phyloP scores from a whole-genome alignment of 1,140 invertebrate species.

The Leptoteleia sp. region DNA sequence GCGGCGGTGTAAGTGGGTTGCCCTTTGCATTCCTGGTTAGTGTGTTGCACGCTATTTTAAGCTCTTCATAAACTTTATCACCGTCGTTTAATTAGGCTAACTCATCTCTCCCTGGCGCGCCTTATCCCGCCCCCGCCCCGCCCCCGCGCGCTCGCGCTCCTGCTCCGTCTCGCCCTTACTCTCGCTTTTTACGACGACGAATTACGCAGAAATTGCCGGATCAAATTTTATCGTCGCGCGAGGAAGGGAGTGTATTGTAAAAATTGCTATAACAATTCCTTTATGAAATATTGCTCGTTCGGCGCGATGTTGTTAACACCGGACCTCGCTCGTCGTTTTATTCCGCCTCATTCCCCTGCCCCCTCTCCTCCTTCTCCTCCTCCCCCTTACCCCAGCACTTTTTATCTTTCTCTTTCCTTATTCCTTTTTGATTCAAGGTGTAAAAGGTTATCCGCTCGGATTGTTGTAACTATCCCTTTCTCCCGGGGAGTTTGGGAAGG shows the following conservation, averaged over 20 bases:
- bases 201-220: conserved; percentile 61
- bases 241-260: conserved; percentile 39
- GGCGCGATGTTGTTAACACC: conserved; percentile 32
- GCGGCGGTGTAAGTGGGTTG: conserved; percentile 76
- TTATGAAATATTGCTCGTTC: conserved; percentile 49
- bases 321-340: background rate
- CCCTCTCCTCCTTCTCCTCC: background rate
- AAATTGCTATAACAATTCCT: conserved; percentile 47
- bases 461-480: conserved; percentile 17
- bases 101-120: conserved; percentile 40
- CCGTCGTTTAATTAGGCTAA: conserved; percentile 76
- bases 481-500: too few species aligned
- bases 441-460: conserved; percentile 3
- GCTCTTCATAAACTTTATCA: conserved; percentile 76
- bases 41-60: conserved; percentile 80
- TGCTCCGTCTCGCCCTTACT: too few species aligned
- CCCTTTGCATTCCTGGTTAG: conserved; percentile 78
- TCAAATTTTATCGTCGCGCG: conserved; percentile 52
- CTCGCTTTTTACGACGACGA: conserved; percentile 43
- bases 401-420: background rate
- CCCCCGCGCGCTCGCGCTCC: conserved; percentile 6
- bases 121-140: conserved; percentile 13
- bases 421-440: conserved; percentile 13
- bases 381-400: background rate
- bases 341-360: too few species aligned